These are phyloP conservation scores for Hermaeophaga mercurialis DNA, from an alignment of 2,888 invertebrate species.

Conservation along the genomic window DNA sequence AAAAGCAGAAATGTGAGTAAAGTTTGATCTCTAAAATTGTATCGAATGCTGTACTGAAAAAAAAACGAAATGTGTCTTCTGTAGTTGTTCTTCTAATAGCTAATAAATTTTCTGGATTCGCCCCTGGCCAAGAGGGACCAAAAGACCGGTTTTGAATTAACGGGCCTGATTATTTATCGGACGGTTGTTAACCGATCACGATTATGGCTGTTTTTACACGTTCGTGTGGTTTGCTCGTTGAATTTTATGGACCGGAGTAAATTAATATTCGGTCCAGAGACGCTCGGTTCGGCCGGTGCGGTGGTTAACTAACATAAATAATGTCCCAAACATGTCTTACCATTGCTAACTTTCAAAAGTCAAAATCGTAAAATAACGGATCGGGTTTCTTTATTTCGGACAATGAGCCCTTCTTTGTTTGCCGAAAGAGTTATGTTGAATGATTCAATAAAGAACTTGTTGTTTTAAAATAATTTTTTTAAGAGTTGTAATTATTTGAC, in stretches of 20 bases:
- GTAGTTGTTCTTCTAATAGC: too few species aligned
- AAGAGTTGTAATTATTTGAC: too few species aligned
- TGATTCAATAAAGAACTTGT: too few species aligned
- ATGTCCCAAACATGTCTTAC: constrained; percentile 38
- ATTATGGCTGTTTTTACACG: constrained; percentile 59
- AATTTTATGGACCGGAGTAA: constrained; percentile 55
- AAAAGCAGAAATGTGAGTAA: too few species aligned
- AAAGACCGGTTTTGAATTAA: constrained; percentile 51
- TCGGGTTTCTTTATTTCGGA: constrained; percentile 12
- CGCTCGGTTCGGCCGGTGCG: constrained; percentile 23
- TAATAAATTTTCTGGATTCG: too few species aligned
- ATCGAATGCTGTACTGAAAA: too few species aligned
- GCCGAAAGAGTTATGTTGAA: neutral
- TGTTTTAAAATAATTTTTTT: too few species aligned
- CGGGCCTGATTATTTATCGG: constrained; percentile 56
- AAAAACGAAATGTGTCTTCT: too few species aligned
- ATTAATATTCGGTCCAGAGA: constrained; percentile 51
- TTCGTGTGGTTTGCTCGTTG: constrained; percentile 57
- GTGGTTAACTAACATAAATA: constrained; percentile 35
- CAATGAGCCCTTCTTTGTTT: constrained; percentile 2
- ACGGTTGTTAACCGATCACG: constrained; percentile 57
- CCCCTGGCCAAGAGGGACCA: neutral
- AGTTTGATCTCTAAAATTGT: too few species aligned
- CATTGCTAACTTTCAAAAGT: constrained; percentile 35
- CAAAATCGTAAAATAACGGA: constrained; percentile 4